These are phyloP conservation scores for Phrynosoma platyrhinos DNA, from an alignment of 2,113 vertebrate species.

Conservation along the genomic window DNA sequence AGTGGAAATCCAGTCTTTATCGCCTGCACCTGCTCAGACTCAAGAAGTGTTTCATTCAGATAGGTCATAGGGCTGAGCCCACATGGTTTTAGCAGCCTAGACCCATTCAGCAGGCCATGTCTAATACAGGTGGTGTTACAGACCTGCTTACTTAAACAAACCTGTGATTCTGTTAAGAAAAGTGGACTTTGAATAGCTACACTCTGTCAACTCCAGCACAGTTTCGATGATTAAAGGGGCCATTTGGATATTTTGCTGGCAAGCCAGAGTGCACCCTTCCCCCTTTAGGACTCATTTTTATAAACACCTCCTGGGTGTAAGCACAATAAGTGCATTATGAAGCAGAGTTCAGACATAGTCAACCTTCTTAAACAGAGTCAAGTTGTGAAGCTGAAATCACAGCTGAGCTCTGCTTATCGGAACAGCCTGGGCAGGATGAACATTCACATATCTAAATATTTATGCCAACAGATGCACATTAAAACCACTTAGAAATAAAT, in stretches of 20 bases:
- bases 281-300: constrained; percentile 61
- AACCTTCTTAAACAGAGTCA: constrained; percentile 5
- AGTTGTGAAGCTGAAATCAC: constrained; percentile 56
- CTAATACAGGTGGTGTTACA: constrained; percentile 10
- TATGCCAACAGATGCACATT: constrained; percentile 72
- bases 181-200: constrained; percentile 30
- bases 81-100: constrained; percentile 1
- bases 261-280: constrained; percentile 46
- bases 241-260: constrained; percentile 64
- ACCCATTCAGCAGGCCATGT: background rate
- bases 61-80: background rate
- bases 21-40: background rate
- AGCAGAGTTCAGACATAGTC: constrained; percentile 47
- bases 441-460: constrained; percentile 70
- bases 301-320: constrained; percentile 61
- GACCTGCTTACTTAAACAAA: constrained; percentile 21
- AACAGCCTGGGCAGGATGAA: constrained; percentile 63
- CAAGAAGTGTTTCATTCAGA: background rate
- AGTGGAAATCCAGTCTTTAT: background rate
- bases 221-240: constrained; percentile 53
- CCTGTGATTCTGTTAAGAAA: constrained; percentile 30
- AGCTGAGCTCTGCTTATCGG: constrained; percentile 71
- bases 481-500: constrained; percentile 71
- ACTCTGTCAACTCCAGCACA: constrained; percentile 37
- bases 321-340: constrained; percentile 69